phyloP scores from a whole-genome alignment of 2,113 vertebrate species.

The Pelmatolapia mariae region DNA sequence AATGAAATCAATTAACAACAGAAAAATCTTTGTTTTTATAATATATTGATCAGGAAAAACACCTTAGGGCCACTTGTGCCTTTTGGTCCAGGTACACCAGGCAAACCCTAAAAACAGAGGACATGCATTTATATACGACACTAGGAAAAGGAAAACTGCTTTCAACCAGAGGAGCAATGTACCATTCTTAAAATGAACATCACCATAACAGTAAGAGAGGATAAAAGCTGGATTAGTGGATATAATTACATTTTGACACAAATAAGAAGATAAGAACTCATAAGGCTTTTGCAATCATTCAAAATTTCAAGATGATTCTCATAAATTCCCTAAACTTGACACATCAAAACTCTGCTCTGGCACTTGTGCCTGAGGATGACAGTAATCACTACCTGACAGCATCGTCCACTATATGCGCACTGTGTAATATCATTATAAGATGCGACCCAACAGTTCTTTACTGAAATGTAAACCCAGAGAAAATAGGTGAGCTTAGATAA shows the following conservation, averaged over 20 bases:
- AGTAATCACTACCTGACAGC: neutral
- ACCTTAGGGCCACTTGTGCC: constrained; percentile 86
- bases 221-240: neutral
- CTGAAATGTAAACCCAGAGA: neutral
- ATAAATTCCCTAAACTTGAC: neutral
- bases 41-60: neutral
- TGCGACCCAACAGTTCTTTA: neutral
- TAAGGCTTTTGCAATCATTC: neutral
- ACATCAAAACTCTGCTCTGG: neutral
- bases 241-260: neutral
- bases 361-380: neutral
- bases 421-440: neutral
- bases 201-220: neutral
- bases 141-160: neutral
- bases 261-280: neutral
- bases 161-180: neutral
- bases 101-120: constrained; percentile 80
- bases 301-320: neutral
- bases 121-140: neutral
- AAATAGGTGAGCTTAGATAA: neutral
- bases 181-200: neutral
- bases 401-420: neutral
- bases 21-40: neutral
- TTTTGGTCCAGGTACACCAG: constrained; percentile 84
- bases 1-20: neutral